Percentiles rank a stretch among this genome's conserved stretches.
These are phyloP conservation scores for Lysiphlebus fabarum DNA, from an alignment of 1,140 invertebrate genomes.

Conservation along the genomic window DNA sequence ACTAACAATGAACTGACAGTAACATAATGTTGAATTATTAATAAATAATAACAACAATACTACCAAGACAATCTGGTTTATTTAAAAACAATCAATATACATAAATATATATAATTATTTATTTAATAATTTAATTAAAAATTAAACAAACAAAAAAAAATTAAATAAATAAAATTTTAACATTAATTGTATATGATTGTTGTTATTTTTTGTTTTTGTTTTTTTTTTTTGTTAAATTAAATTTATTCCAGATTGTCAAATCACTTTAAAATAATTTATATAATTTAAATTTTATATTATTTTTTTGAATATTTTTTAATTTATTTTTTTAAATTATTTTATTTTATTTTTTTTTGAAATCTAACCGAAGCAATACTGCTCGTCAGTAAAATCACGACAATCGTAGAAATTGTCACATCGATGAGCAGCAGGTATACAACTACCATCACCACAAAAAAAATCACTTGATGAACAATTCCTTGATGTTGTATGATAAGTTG, in stretches of 20 bases:
- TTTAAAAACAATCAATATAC: too few relatives aligned
- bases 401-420: conserved; percentile 85
- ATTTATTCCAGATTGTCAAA: conserved; percentile 44
- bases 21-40: too few relatives aligned
- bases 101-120: too few relatives aligned
- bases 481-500: conserved; percentile 44
- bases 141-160: conserved; percentile 10
- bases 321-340: too few relatives aligned
- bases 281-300: conserved; percentile 10
- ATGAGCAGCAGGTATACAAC: conserved; percentile 64
- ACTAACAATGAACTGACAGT: too few relatives aligned
- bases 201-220: too few relatives aligned
- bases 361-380: conserved; percentile 79
- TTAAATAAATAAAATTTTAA: too few relatives aligned
- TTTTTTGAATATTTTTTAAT: not conserved
- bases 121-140: not conserved
- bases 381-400: conserved; percentile 88
- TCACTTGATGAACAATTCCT: conserved; percentile 55
- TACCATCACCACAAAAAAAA: conserved; percentile 64
- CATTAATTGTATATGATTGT: too few relatives aligned
- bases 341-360: conserved; percentile 21
- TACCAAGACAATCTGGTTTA: too few relatives aligned
- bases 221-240: too few relatives aligned
- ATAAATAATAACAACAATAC: too few relatives aligned
- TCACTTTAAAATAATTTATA: not conserved